These are phyloP conservation scores for Nomada fucata DNA, from an alignment of 2,888 invertebrate genomes.

Conservation along the genomic window DNA sequence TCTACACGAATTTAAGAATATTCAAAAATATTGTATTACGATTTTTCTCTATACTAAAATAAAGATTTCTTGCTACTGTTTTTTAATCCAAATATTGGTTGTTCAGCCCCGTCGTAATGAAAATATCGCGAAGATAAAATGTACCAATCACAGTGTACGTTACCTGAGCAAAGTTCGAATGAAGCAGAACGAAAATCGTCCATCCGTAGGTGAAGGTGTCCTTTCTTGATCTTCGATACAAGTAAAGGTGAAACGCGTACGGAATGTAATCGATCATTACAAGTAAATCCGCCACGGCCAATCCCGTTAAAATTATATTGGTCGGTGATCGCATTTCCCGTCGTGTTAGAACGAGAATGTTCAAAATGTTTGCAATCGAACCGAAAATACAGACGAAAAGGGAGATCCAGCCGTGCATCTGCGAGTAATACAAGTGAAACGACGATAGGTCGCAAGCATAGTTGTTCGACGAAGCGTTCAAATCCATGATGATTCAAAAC, in stretches of 20 bases:
- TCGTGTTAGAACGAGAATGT: slow-evolving; percentile 94
- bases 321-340: slow-evolving; percentile 96
- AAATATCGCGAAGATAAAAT: background rate
- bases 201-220: slow-evolving; percentile 89
- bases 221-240: slow-evolving; percentile 86
- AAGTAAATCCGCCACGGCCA: slow-evolving; percentile 96
- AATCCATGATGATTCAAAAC: slow-evolving; percentile 15
- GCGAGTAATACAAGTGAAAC: slow-evolving; percentile 88
- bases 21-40: too few species aligned
- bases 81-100: too few species aligned
- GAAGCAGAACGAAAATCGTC: slow-evolving; percentile 94
- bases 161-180: slow-evolving; percentile 93
- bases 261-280: slow-evolving; percentile 98
- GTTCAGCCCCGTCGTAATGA: too few species aligned
- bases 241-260: slow-evolving; percentile 92
- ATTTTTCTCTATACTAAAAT: background rate
- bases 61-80: too few species aligned
- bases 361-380: slow-evolving; percentile 95
- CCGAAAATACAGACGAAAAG: slow-evolving; percentile 95
- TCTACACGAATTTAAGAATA: too few species aligned
- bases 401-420: slow-evolving; percentile 93
- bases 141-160: background rate
- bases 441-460: slow-evolving; percentile 86
- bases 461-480: slow-evolving; percentile 26
- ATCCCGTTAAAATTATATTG: slow-evolving; percentile 94